Evolutionary conservation across 1,140 invertebrate genomes (phyloP), one percentile per base, ranked within the genome.

Genomic region (Parapsyche elsis): DNA sequence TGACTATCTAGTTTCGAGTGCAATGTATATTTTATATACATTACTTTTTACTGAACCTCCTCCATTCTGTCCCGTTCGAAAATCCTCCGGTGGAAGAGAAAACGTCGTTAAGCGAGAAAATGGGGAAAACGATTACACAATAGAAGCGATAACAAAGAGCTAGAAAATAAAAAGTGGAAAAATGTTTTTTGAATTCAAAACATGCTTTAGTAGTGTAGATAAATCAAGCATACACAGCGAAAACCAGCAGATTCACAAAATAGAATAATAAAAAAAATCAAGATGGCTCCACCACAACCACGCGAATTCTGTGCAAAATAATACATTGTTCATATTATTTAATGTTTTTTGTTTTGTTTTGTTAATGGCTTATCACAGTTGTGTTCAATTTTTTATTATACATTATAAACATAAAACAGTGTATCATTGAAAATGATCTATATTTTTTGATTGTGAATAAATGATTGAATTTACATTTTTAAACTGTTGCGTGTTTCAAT

Each of bases 21-120:
- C 64, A 67, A 67, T 67, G 64, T 61, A 61, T 21, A 61, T 61
- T 61, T 19, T 9, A 21, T 19, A 67, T 26, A 30, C 10, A 24
- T 26, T 9, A 12, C 5, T 67, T 53, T 53, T n/a, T 24, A 67
- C 49, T 53, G 10, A 53, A 53, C 49, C 49, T 16, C 49, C 49
- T 53, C 49, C 49, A 53, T 14, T 53, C 49, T 30, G 64, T 67
- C 64, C 64, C 64, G 64, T 67, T 67, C 64, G 64, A 26, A 24
- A 24, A 26, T 26, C 64, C 23, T 23, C 21, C 1, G 16, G 5
- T 2, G 59, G 21, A 53, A 10, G 26, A 26, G 9, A 67, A 23
- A 2, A 53, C 16, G 49, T 53, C 10, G 16, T 14, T 53, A 53
- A 53, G 16, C 10, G 49, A 53, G 16, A 53, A 16, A 53, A 38